Evolutionary conservation across 2,888 invertebrate genomes (phyloP), one percentile per base, ranked within the genome.

Genomic region (Vesta saturnalis): DNA sequence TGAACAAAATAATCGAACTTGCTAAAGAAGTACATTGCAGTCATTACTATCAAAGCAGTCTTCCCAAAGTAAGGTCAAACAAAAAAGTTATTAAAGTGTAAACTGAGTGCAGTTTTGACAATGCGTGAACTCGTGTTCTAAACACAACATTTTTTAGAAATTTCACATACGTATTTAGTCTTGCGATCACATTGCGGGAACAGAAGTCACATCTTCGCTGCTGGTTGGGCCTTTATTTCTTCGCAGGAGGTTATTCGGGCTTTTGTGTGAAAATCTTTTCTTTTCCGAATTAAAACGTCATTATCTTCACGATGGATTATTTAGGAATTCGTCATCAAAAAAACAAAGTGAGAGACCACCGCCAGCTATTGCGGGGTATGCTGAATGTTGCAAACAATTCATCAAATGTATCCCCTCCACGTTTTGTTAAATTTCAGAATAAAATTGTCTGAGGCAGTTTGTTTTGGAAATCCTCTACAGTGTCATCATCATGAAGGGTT

Each of bases 391-490:
- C 55, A 10, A 21, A 46, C n/a, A 62, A 22, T 62, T 73, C 60
- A 46, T 74, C 75, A 14, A 73, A 70, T 21, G 71, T 71, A 66
- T 77, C 75, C 0, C 77, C 74, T 35, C 74, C 75, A 15, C 57
- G 68, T 74, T 79, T 79, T 1, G 76, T 78, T 14, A 54, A 61
- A 63, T 78, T 77, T 70, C 78, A 78, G 63, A 73, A 77, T 39
- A 74, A 73, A 14, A 76, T 75, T 14, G 76, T 77, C 56, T 76
- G 73, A 21, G 77, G 76, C 66, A 77, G 77, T 60, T 66, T 57
- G 15, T 70, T 69, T 49, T 70, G 49, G 1, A 46, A 57, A 14
- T 71, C 72, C 56, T 67, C 54, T n/a, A 70, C 49, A 3, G 59
- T 43, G 19, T 75, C 68, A 59, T 71, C 63, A 47, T 74, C 65